Base-by-base conservation (phyloP, 2,113 vertebrate species). In the Scophthalmus maximus region DNA sequence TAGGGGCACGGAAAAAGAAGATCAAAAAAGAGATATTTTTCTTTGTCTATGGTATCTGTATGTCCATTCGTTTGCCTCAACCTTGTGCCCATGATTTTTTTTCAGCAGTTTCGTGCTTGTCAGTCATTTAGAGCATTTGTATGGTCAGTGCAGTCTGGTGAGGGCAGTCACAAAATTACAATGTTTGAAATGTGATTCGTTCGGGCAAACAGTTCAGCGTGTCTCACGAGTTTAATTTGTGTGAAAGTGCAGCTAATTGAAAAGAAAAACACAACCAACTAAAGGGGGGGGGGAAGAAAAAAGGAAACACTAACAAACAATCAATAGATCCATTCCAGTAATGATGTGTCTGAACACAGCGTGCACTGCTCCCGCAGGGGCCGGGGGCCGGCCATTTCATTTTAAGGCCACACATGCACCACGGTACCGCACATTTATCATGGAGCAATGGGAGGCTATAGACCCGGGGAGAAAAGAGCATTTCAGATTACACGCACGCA, bases 311-410 rank as follows among this genome's bases (percentile, higher is more conserved):
- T 6, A 63, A 78, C 70, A 72, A 46, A 70, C 63, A 83, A 86
- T 88, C 81, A 81, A 86, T 90, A 80, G 44, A 86, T 87, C 88
- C 47, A 85, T 84, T 82, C 53, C 59, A 68, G 67, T 89, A 91
- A 90, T 87, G 83, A 90, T 85, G 82, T 88, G 87, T 86, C 81
- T 83, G 84, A 82, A 79, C 76, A 67, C 71, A 69, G 64, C n/a
- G 22, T 56, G 85, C 27, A 86, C 44, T 77, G 52, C 75, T 87
- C 80, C 62, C 57, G 47, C 50, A 52, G 85, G 71, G 59, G 56
- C 81, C 49, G 23, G n/a, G n/a, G n/a, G 76, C 55, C 22, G 20
- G 46, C 46, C 34, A 17, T 82, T 88, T 84, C 79, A 71, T 76
- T 87, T 85, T 58, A 82, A 85, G 79, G 82, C 72, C 84, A 72